Evolutionary conservation across 2,888 invertebrate species (phyloP), one percentile per base, ranked within the genome.

Genomic region (Xanthorhoe designata): DNA sequence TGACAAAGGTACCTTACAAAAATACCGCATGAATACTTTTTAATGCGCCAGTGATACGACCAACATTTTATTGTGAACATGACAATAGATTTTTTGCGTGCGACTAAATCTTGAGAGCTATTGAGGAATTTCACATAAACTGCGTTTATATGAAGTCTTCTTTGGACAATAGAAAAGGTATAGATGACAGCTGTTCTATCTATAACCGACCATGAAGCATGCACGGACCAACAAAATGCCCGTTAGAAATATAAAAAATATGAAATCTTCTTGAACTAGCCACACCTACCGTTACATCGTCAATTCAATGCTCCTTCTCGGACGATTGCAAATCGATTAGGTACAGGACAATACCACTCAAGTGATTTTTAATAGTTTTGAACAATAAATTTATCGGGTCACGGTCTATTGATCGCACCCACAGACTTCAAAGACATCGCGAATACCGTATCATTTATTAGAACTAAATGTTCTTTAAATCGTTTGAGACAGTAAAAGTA

Each of bases 1-100:
- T 76, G 69, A 80, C 83, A 91, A 90, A 79, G 81, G 81, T 82
- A 87, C 86, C 82, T 82, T 81, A 88, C 84, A 90, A 90, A 84
- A 86, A 87, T 88, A 91, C 91, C 91, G 88, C 90, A 90, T 92
- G 92, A 92, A 93, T 93, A 91, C 92, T 92, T 92, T 93, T 93
- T 93, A 92, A 93, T 92, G 91, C 83, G 91, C 90, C 91, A 91
- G 86, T 87, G 92, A 92, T 93, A 92, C 92, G 91, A 88, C 92
- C 91, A 90, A 85, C 86, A 83, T 81, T 78, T n/a, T 80, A 91
- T 92, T 92, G 91, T 92, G 80, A 79, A 75, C 73, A 78, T 81
- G 77, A 91, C 91, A 92, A 92, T 87, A 84, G 89, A 73, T 87
- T 89, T 91, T 91, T 90, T 90, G 84, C 83, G 84, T 88, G 87